phyloP scores from a whole-genome alignment of 2,797 vertebrate genomes.

The Neopelma chrysocephalum region DNA sequence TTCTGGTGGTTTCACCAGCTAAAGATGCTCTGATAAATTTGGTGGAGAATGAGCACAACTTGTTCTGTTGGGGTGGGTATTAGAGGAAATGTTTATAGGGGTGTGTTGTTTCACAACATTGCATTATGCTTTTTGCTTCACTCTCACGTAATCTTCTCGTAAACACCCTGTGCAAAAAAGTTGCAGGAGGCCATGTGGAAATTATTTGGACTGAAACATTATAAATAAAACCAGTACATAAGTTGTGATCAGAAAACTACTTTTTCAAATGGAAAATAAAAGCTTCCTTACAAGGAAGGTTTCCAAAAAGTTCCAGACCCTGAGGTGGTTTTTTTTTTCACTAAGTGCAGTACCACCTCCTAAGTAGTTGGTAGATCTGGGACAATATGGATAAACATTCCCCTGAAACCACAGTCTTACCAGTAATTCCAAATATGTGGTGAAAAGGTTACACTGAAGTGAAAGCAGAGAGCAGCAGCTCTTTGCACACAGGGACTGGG shows the following conservation, averaged over 20 bases:
- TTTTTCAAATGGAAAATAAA: neutral
- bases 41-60: neutral
- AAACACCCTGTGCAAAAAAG: neutral
- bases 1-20: neutral
- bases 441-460: neutral
- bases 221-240: neutral
- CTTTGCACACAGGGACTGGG: neutral
- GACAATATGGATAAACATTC: neutral
- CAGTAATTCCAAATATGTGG: neutral
- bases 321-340: neutral
- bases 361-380: neutral
- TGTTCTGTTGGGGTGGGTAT: neutral
- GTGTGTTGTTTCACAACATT: neutral
- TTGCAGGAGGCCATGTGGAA: neutral
- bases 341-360: neutral
- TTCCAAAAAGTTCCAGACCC: neutral
- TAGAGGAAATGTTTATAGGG: neutral
- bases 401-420: neutral
- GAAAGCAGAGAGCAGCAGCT: neutral
- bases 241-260: neutral
- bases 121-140: neutral
- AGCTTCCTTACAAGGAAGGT: neutral
- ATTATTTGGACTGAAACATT: neutral
- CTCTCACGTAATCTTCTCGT: neutral
- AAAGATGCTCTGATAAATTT: neutral